These are phyloP conservation scores for Polyommatus iphigenia DNA, from an alignment of 2,888 invertebrate species.

Conservation along the genomic window DNA sequence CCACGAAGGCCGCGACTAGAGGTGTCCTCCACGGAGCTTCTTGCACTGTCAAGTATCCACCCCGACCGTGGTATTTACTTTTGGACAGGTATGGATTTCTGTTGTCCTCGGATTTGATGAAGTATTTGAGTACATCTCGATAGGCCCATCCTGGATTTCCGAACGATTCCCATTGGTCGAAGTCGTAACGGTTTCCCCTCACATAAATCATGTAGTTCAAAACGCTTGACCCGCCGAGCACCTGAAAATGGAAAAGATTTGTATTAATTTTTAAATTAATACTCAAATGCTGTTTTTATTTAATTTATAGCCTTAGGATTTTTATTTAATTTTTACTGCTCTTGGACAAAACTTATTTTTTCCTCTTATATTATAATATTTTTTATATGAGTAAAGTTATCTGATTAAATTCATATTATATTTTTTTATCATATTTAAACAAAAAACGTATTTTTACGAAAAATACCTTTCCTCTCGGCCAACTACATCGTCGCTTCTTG, in stretches of 20 bases:
- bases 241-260: conserved; percentile 60
- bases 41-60: conserved; percentile 89
- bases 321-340: no score
- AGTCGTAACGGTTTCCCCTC: conserved; percentile 90
- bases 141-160: conserved; percentile 96
- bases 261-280: not conserved
- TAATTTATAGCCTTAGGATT: not conserved
- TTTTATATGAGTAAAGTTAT: no score
- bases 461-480: conserved; percentile 89
- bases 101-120: conserved; percentile 94
- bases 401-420: no score
- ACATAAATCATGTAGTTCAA: conserved; percentile 96
- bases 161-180: conserved; percentile 91
- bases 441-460: no score
- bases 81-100: conserved; percentile 89
- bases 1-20: conserved; percentile 89
- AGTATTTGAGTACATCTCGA: conserved; percentile 90
- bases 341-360: no score
- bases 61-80: conserved; percentile 85
- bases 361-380: no score
- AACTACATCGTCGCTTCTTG: conserved; percentile 90
- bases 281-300: not conserved
- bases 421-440: no score
- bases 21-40: conserved; percentile 93
- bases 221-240: conserved; percentile 92